Conservation (phyloP, 2,888 invertebrate genomes). For the Sminthurinus aureus region DNA sequence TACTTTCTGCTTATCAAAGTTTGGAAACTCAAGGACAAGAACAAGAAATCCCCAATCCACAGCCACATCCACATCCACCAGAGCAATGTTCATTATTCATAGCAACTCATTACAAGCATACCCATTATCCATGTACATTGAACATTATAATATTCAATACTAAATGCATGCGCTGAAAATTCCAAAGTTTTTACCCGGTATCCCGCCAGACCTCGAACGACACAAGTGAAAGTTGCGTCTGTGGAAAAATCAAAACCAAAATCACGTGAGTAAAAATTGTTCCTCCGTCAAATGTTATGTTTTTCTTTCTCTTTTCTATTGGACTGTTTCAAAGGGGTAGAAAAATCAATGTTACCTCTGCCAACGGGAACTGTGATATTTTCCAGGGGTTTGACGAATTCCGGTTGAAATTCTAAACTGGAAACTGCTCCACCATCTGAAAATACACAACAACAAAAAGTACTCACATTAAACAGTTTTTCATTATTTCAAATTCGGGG, state of each 20-base stretch:
- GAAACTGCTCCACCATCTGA: slow-evolving; percentile 47
- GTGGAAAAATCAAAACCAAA: not conserved
- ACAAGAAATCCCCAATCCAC: too few species aligned
- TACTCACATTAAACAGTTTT: not conserved
- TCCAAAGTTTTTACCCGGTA: slow-evolving; percentile 75
- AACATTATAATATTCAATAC: too few species aligned
- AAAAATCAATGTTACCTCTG: slow-evolving; percentile 63
- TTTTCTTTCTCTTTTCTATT: too few species aligned
- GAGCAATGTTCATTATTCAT: too few species aligned
- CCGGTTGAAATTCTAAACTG: slow-evolving; percentile 72
- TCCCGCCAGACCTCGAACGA: slow-evolving; percentile 85
- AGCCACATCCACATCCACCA: too few species aligned
- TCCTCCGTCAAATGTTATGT: too few species aligned
- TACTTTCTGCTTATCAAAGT: not conserved
- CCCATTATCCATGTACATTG: too few species aligned
- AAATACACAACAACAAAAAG: slow-evolving; percentile 20
- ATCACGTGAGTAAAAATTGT: too few species aligned
- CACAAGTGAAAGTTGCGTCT: slow-evolving; percentile 86
- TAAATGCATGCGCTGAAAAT: not conserved
- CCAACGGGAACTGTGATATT: slow-evolving; percentile 86
- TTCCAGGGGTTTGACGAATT: slow-evolving; percentile 81
- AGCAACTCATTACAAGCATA: too few species aligned
- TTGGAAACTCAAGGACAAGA: not conserved
- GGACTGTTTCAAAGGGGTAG: too few species aligned
- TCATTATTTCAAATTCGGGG: not conserved